Evolutionary conservation across 2,888 invertebrate species (phyloP), one percentile per base, ranked within the genome.

Genomic region (Pyrgus malvae): DNA sequence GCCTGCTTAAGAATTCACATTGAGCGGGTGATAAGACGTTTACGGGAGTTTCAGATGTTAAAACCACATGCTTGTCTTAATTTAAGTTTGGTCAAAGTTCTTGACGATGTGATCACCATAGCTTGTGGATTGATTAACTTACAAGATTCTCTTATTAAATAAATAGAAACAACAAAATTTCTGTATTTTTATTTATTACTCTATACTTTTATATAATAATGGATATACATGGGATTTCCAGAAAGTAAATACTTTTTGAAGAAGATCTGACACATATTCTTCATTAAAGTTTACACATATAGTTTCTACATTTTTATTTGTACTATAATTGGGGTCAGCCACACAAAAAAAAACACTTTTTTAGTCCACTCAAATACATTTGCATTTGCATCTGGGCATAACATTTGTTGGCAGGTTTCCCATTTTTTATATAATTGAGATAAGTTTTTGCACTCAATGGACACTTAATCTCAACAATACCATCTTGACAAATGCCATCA

Each of bases 1-100:
- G 63, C 62, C 12, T 61, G 62, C 19, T 54, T 65, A 29, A 42
- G 65, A n/a, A 63, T 65, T 3, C 57, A 66, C 35, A 37, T 64
- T 11, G 64, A 67, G 23, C 12, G 63, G 17, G 60, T 62, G 0
- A 64, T 64, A 25, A 11, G 62, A 14, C 56, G 60, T 3, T 41
- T 63, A 38, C 25, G 60, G 7, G 63, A 63, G 46, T 65, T 64
- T 53, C 23, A 42, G 11, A 65, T 65, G 60, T 42, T 65, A 48
- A 65, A 53, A 38, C n/a, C n/a, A n/a, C n/a, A n/a, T n/a, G 58
- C 59, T n/a, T 59, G 62, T 42, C 1, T 59, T 8, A 40, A 58
- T 48, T 2, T 19, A 9, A 59, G 56, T 46, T 40, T 56, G n/a
- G 17, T 62, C 8, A 51, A 48, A 25, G 41, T 54, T 7, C 31